Evolutionary conservation across 2,888 invertebrate genomes (phyloP), one percentile per base, ranked within the genome.

Genomic region (Drosophila paramelanica): DNA sequence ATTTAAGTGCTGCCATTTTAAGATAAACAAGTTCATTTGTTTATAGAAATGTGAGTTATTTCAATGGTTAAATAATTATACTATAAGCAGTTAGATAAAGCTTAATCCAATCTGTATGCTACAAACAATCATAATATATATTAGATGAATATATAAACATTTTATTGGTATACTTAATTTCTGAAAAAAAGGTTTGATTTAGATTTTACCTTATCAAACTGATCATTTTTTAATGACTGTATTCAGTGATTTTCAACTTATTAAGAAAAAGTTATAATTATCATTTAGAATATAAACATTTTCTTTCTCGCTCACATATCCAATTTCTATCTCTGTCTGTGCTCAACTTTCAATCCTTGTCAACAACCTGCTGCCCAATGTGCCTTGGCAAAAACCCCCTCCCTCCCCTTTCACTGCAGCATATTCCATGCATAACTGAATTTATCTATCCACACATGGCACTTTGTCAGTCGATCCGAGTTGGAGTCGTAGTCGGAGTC

Each of bases 391-490:
- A 38, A 38, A 10, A 3, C 31, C 31, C 31, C 31, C 31, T 38
- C 43, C 4, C 53, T 60, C 73, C 53, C 66, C 73, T 67, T 64
- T 73, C 59, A 41, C 52, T 57, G 17, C 49, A 8, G 13, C 53
- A 14, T 33, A 50, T 39, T 3, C 59, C 68, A 45, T 50, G 45
- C 55, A 53, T 60, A 57, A 58, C 71, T 59, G 74, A 68, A 38
- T 73, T 74, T 68, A 73, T 73, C 53, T 56, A 73, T 78, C 50
- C 68, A 58, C 61, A 73, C 64, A 68, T 53, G 61, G 53, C 74
- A 74, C 61, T 74, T 74, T 74, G 74, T 77, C 73, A 69, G 73
- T 49, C 43, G 38, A 38, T 46, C 57, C 45, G 23, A 61, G 65
- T 49, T 31, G 45, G 8, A 68, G 60, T 51, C 8, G 55, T 3